Conservation (phyloP, 2,113 vertebrate species). For the Rhynchomys soricoides region DNA sequence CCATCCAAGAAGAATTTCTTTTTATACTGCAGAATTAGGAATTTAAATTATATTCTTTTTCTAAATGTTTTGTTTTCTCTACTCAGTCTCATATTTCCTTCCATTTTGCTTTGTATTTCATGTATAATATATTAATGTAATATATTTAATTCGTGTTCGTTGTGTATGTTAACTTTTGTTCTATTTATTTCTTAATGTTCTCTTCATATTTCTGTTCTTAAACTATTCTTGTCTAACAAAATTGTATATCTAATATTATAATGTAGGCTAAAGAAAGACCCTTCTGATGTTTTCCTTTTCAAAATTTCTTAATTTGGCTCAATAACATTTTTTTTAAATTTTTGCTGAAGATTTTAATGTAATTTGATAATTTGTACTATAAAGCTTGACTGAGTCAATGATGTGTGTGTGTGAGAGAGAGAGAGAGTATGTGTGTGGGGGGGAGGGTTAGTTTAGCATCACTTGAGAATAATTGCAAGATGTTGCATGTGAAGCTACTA, state of each 20-base stretch:
- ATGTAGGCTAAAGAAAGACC: background rate
- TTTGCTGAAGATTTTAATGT: background rate
- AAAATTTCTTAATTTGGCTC: background rate
- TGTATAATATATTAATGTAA: background rate
- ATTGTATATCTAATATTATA: background rate
- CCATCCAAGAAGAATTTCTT: background rate
- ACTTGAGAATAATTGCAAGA: background rate
- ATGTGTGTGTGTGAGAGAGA: background rate
- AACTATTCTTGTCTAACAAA: constrained; percentile 15
- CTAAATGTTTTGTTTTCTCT: constrained; percentile 5
- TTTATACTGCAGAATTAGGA: background rate
- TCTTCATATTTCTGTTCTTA: background rate
- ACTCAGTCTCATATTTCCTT: background rate
- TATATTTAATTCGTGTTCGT: background rate
- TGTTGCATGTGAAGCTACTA: background rate
- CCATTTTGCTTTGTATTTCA: background rate
- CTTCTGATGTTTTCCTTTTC: constrained; percentile 9
- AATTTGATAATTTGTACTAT: background rate
- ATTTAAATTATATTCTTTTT: constrained; percentile 11
- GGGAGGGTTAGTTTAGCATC: background rate
- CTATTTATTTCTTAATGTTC: constrained; percentile 1
- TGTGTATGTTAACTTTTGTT: background rate
- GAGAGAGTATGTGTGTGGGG: too few relatives aligned
- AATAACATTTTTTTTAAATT: background rate
- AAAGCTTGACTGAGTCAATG: background rate